Evolutionary conservation across 2,888 invertebrate genomes (phyloP).

Genomic region (Tillus elongatus): DNA sequence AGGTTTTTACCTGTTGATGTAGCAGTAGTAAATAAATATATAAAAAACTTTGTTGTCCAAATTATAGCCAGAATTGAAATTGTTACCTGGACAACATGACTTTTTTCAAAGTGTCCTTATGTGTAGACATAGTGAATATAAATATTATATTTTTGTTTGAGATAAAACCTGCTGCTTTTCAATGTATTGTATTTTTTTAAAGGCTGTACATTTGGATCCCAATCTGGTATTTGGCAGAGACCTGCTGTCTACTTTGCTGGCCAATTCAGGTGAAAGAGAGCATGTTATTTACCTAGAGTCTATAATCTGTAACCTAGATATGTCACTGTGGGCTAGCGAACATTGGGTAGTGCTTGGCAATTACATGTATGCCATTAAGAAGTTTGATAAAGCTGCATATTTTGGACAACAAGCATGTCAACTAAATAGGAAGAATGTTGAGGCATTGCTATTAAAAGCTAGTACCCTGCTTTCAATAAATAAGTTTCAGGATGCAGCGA

Average conservation of each 20-base stretch:
- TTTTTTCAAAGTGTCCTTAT: too few species aligned
- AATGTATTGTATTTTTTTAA: too few species aligned
- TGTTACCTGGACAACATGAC: too few species aligned
- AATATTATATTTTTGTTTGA: too few species aligned
- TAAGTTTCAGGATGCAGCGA: conserved; percentile 55
- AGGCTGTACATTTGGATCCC: conserved; percentile 33
- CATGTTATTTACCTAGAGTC: conserved; percentile 32
- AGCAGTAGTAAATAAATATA: too few species aligned
- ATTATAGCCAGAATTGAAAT: too few species aligned
- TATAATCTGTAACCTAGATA: conserved; percentile 28
- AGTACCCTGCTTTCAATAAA: conserved; percentile 55
- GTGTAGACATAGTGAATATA: too few species aligned
- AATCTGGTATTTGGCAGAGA: conserved; percentile 30
- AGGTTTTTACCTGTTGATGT: too few species aligned
- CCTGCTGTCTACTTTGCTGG: conserved; percentile 31
- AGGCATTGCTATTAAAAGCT: conserved; percentile 67
- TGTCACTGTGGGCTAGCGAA: conserved; percentile 43
- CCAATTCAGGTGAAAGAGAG: conserved; percentile 32
- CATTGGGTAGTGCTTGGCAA: conserved; percentile 73
- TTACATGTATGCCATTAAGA: conserved; percentile 53
- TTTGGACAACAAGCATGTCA: conserved; percentile 66
- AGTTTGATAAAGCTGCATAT: conserved; percentile 59
- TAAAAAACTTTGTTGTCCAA: too few species aligned
- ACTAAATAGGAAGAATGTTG: conserved; percentile 52
- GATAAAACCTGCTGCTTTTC: too few species aligned